These are phyloP conservation scores for Gastracanthus pulcherrimus DNA, from an alignment of 2,888 invertebrate species.

Conservation along the genomic window DNA sequence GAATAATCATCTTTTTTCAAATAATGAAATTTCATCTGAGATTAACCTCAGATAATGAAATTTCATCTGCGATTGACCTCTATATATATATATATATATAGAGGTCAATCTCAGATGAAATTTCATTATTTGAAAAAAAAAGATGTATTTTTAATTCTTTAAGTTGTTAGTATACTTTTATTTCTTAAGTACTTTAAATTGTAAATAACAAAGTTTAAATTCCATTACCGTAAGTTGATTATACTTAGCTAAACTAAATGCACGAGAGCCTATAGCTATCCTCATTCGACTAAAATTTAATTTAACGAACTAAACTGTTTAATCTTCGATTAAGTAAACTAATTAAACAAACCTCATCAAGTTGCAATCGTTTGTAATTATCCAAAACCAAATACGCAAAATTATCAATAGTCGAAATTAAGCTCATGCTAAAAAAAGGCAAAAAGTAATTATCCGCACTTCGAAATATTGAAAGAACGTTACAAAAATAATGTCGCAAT, in stretches of 20 bases:
- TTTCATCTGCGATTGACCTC: no score
- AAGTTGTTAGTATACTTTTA: no score
- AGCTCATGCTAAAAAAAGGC: neutral
- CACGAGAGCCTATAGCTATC: neutral
- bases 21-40: no score
- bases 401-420: neutral
- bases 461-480: no score
- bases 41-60: no score
- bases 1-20: neutral
- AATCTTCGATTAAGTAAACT: constrained; percentile 18
- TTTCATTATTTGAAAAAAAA: neutral
- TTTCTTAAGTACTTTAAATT: constrained; percentile 7
- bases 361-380: neutral
- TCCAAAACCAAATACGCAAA: neutral
- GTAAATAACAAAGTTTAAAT: constrained; percentile 1
- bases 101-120: no score
- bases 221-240: constrained; percentile 22
- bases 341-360: neutral
- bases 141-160: neutral
- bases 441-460: neutral
- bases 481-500: no score
- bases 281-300: constrained; percentile 10
- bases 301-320: constrained; percentile 28
- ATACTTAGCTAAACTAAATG: constrained; percentile 8
- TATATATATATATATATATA: no score